phyloP scores from a whole-genome alignment of 2,888 invertebrate genomes.

The Pseudococcus jackbeardsleyi region DNA sequence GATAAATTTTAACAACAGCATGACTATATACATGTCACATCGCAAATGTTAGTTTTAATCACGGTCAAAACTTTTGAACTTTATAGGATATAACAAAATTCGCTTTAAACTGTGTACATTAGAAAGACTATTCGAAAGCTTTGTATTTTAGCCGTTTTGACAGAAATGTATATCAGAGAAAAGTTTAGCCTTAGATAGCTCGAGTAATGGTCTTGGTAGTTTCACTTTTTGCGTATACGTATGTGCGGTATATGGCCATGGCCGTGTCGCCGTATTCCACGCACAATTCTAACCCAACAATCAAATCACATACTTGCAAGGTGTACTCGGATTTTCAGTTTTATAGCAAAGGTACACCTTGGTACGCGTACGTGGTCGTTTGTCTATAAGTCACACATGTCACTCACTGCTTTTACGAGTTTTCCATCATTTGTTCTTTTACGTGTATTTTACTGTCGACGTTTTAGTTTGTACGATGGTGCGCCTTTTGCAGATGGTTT shows the following conservation, averaged over 20 bases:
- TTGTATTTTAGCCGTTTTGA: constrained; percentile 39
- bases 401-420: constrained; percentile 48
- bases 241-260: too few relatives aligned
- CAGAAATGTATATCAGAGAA: constrained; percentile 31
- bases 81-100: constrained; percentile 37
- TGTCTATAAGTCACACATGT: constrained; percentile 50
- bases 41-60: constrained; percentile 43
- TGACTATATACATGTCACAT: constrained; percentile 40
- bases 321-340: constrained; percentile 21
- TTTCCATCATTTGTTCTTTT: constrained; percentile 45
- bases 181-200: constrained; percentile 23
- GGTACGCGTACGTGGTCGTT: constrained; percentile 31
- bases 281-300: constrained; percentile 35
- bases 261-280: neutral
- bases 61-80: constrained; percentile 45
- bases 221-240: neutral
- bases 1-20: constrained; percentile 9
- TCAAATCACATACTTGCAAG: constrained; percentile 42
- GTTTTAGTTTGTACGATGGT: neutral
- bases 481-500: constrained; percentile 8
- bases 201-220: constrained; percentile 29
- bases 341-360: constrained; percentile 36
- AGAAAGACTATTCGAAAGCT: constrained; percentile 39
- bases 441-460: constrained; percentile 46
- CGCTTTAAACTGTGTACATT: constrained; percentile 37